Conservation (phyloP, 2,797 vertebrate genomes). For the Yasuhikotakia modesta region DNA sequence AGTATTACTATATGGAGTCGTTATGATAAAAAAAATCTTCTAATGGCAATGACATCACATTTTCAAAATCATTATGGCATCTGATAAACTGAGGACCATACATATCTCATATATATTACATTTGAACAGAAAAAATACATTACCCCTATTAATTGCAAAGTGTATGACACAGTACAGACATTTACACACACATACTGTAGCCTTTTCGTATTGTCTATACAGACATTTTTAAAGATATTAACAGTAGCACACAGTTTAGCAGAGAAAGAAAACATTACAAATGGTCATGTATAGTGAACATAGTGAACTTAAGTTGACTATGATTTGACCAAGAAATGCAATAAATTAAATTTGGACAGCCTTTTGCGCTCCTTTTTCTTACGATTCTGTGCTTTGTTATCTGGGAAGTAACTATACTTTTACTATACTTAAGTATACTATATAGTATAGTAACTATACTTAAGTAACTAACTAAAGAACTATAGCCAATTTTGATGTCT, state of each 20-base stretch:
- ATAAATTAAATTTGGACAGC: slow-evolving; percentile 34
- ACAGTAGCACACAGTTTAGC: slow-evolving; percentile 38
- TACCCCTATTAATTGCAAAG: slow-evolving; percentile 58
- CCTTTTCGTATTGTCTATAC: slow-evolving; percentile 52
- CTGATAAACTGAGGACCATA: slow-evolving; percentile 71
- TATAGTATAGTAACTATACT: no score
- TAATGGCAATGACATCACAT: slow-evolving; percentile 80
- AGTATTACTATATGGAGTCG: slow-evolving; percentile 72
- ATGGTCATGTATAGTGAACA: not conserved
- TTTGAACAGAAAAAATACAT: slow-evolving; percentile 59
- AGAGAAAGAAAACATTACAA: slow-evolving; percentile 1
- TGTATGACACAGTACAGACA: slow-evolving; percentile 58
- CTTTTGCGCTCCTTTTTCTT: not conserved
- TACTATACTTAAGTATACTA: no score
- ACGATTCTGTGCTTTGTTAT: slow-evolving; percentile 1
- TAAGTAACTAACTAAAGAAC: not conserved
- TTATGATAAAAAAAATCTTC: slow-evolving; percentile 72
- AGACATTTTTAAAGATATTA: slow-evolving; percentile 52
- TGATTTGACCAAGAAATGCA: slow-evolving; percentile 7
- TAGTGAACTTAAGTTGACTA: slow-evolving; percentile 1
- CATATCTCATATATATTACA: slow-evolving; percentile 52
- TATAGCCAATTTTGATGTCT: not conserved
- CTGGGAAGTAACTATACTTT: no score
- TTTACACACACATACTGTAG: slow-evolving; percentile 16
- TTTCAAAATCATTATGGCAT: slow-evolving; percentile 83